phyloP scores from a whole-genome alignment of 2,888 invertebrate species.

The Strigamia maritima region DNA sequence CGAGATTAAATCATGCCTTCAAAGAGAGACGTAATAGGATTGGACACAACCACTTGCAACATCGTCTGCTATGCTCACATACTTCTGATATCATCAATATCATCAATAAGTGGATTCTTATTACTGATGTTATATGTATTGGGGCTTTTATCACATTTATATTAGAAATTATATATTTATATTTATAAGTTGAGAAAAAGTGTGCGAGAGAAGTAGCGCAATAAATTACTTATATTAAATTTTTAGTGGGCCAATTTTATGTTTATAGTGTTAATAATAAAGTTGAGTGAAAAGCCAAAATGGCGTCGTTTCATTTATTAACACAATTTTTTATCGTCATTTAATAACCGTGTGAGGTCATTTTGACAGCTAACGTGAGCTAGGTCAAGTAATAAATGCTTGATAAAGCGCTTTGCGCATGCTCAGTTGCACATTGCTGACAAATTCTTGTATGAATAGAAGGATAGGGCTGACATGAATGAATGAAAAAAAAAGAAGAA shows the following conservation, averaged over 20 bases:
- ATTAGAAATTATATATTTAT: no score
- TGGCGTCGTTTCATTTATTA: not conserved
- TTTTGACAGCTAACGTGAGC: slow-evolving; percentile 20
- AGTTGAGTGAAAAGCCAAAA: not conserved
- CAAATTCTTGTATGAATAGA: slow-evolving; percentile 8
- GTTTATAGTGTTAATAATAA: not conserved
- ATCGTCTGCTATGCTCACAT: not conserved
- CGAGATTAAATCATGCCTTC: slow-evolving; percentile 14
- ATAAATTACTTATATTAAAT: not conserved
- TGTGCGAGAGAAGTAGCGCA: not conserved
- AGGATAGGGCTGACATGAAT: not conserved
- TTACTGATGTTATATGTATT: not conserved
- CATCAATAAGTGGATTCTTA: slow-evolving; percentile 2
- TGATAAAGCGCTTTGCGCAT: slow-evolving; percentile 15
- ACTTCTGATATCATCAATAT: not conserved
- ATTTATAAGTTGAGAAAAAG: not conserved
- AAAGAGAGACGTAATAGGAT: slow-evolving; percentile 13
- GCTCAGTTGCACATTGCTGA: not conserved
- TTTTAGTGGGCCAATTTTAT: not conserved
- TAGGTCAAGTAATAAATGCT: slow-evolving; percentile 23
- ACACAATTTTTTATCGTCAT: not conserved
- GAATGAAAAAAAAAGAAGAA: not conserved
- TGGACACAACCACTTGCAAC: not conserved
- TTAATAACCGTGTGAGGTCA: slow-evolving; percentile 11
- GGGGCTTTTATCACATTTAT: not conserved